Percentiles rank a stretch among this genome's conserved stretches.
Evolutionary conservation across 2,888 invertebrate species (phyloP).

Genomic region (Volucella inanis): DNA sequence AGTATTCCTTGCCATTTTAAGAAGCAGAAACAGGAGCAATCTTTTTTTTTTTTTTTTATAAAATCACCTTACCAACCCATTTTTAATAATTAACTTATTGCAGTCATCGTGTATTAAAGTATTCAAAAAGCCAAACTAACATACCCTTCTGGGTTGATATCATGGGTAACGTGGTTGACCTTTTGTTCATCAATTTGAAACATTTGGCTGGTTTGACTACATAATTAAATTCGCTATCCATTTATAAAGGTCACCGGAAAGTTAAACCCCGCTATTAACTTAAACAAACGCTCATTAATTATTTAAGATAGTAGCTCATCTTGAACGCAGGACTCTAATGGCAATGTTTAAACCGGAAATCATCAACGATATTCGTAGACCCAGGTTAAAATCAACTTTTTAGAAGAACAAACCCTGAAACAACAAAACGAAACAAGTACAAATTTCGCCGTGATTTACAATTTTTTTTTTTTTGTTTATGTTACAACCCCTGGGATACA

Average conservation of each 20-base stretch:
- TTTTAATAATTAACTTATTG: too few species aligned
- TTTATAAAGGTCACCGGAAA: conserved; percentile 15
- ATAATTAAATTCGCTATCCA: conserved; percentile 13
- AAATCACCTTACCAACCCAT: too few species aligned
- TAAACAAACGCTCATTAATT: conserved; percentile 22
- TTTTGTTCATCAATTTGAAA: too few species aligned
- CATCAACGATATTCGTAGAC: neutral
- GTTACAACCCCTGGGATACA: conserved; percentile 14
- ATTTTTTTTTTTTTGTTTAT: neutral
- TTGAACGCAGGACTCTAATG: neutral
- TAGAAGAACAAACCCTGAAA: neutral
- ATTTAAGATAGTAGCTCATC: conserved; percentile 2
- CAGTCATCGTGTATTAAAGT: too few species aligned
- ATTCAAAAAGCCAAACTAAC: too few species aligned
- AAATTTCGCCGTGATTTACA: neutral
- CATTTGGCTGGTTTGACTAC: conserved; percentile 3
- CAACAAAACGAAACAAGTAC: neutral
- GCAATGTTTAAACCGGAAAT: neutral
- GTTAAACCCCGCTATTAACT: neutral
- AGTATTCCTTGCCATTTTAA: too few species aligned
- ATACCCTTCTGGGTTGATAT: too few species aligned
- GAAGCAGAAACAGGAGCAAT: too few species aligned
- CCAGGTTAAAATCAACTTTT: neutral
- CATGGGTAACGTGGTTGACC: too few species aligned
- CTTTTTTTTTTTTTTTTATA: too few species aligned